phyloP scores from a whole-genome alignment of 2,888 invertebrate genomes.

The Diloba caeruleocephala region DNA sequence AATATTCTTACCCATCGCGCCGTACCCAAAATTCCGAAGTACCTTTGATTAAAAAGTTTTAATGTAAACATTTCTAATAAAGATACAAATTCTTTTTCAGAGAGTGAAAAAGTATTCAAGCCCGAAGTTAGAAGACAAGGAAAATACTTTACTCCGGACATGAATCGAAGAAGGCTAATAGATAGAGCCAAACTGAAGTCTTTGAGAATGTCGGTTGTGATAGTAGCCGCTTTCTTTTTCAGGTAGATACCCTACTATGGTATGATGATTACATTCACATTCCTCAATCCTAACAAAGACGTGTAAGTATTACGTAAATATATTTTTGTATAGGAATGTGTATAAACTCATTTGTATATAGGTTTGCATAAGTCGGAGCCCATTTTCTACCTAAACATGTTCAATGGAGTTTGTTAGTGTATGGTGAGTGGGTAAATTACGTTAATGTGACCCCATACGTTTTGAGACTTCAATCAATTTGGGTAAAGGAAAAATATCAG shows the following conservation, averaged over 20 bases:
- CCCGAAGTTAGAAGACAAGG: conserved; percentile 83
- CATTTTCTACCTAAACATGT: too few relatives aligned
- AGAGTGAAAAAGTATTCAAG: conserved; percentile 92
- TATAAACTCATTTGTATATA: too few relatives aligned
- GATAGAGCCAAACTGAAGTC: conserved; percentile 94
- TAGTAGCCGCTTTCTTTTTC: conserved; percentile 93
- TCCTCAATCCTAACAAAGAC: conserved; percentile 91
- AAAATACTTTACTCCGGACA: conserved; percentile 88
- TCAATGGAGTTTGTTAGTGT: too few relatives aligned
- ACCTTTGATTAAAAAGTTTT: too few relatives aligned
- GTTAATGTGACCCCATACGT: too few relatives aligned
- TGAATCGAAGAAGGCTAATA: conserved; percentile 92
- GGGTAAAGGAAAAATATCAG: too few relatives aligned
- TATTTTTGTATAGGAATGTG: background rate
- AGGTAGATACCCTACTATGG: conserved; percentile 97
- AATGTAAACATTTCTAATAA: conserved; percentile 7
- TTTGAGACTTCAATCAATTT: too few relatives aligned
- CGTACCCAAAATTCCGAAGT: too few relatives aligned
- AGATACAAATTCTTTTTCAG: conserved; percentile 81
- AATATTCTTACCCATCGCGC: too few relatives aligned
- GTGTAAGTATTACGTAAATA: too few relatives aligned
- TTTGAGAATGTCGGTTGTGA: conserved; percentile 93
- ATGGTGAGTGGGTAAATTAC: background rate
- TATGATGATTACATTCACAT: conserved; percentile 94
- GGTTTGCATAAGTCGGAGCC: too few relatives aligned